Conservation (phyloP, 2,113 vertebrate species). For the Lichenostomus cassidix region DNA sequence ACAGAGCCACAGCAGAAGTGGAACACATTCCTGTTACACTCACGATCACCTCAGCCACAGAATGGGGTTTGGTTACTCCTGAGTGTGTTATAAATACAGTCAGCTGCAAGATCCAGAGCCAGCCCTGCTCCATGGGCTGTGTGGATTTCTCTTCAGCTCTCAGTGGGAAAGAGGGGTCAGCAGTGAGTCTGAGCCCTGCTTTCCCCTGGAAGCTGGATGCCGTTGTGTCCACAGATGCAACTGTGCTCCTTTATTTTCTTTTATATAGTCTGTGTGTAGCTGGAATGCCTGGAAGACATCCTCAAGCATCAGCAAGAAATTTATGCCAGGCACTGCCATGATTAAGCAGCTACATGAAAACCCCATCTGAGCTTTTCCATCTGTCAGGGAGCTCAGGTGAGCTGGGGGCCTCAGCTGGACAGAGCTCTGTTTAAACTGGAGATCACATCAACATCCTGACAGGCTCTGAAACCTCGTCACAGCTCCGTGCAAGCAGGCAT, state of each 20-base stretch:
- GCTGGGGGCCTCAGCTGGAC: not conserved
- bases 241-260: not conserved
- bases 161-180: not conserved
- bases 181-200: not conserved
- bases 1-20: not conserved
- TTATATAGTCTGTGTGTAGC: too few species aligned
- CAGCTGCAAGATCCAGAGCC: not conserved
- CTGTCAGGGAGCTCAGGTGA: not conserved
- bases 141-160: not conserved
- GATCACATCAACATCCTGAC: not conserved
- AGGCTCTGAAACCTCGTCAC: not conserved
- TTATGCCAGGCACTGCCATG: too few species aligned
- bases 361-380: accelerated
- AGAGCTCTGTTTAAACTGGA: not conserved
- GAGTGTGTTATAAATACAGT: not conserved
- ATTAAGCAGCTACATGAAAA: not conserved
- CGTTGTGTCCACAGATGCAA: not conserved
- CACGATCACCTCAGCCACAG: not conserved
- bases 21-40: not conserved
- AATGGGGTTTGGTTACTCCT: not conserved
- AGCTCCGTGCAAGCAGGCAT: accelerated
- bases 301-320: too few species aligned
- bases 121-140: accelerated
- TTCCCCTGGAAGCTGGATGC: not conserved
- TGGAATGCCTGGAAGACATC: too few species aligned